phyloP scores from a whole-genome alignment of 2,888 invertebrate genomes.

The Flabesymbios commensalis region DNA sequence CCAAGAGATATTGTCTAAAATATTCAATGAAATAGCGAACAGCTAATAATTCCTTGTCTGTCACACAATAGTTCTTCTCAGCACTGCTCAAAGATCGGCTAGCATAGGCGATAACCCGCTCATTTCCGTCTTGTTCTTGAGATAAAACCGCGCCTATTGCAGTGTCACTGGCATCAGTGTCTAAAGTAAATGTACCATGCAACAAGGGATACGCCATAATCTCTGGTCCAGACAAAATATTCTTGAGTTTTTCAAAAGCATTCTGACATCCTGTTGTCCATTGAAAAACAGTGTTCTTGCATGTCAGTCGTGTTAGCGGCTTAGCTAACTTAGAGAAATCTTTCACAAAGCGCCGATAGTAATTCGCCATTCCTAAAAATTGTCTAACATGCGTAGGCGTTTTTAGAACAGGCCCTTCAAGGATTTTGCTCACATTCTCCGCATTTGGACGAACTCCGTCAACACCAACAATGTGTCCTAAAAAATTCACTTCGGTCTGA shows the following conservation, averaged over 20 bases:
- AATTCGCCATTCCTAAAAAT: slow-evolving; percentile 33
- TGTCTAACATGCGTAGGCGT: slow-evolving; percentile 19
- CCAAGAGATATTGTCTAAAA: slow-evolving; percentile 36
- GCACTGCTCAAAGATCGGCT: slow-evolving; percentile 12
- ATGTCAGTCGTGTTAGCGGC: slow-evolving; percentile 20
- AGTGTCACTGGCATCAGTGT: slow-evolving; percentile 21
- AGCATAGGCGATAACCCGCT: slow-evolving; percentile 22
- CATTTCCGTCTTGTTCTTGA: slow-evolving; percentile 19
- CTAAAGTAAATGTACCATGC: not conserved
- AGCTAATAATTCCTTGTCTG: slow-evolving; percentile 20
- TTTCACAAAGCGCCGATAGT: slow-evolving; percentile 26
- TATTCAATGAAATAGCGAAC: slow-evolving; percentile 30
- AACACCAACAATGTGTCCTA: slow-evolving; percentile 15
- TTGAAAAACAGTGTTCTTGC: slow-evolving; percentile 10
- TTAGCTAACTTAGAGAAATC: slow-evolving; percentile 22
- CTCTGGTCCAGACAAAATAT: slow-evolving; percentile 8
- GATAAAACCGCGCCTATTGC: slow-evolving; percentile 20
- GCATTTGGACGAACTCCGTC: not conserved
- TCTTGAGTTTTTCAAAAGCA: slow-evolving; percentile 13
- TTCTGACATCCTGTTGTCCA: slow-evolving; percentile 20
- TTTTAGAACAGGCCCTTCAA: not conserved
- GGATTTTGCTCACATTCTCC: not conserved
- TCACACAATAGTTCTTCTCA: slow-evolving; percentile 25
- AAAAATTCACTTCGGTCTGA: slow-evolving; percentile 21
- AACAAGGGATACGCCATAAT: slow-evolving; percentile 19